Evolutionary conservation across 1,140 invertebrate genomes (phyloP).

Genomic region (Hermatobates lingyangjiaoensis): DNA sequence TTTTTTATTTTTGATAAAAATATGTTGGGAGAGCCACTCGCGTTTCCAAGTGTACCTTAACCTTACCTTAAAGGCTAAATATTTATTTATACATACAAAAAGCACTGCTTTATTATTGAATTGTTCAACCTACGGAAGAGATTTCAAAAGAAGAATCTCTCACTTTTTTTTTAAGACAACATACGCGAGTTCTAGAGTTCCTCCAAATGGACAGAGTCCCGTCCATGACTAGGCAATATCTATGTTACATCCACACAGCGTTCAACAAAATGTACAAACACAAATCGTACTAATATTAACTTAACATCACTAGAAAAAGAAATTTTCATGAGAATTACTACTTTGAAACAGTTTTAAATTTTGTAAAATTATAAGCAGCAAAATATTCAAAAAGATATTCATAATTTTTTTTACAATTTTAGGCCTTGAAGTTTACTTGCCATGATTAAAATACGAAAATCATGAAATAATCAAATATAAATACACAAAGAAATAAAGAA

Average conservation of each 20-base stretch:
- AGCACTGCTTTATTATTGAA: constrained; percentile 10
- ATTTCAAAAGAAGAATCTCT: constrained; percentile 7
- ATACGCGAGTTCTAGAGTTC: constrained; percentile 14
- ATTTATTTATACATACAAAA: constrained; percentile 10
- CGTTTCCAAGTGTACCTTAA: too few relatives aligned
- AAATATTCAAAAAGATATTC: too few relatives aligned
- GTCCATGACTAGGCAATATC: constrained; percentile 12
- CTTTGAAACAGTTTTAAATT: too few relatives aligned
- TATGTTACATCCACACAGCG: constrained; percentile 9
- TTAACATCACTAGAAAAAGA: too few relatives aligned
- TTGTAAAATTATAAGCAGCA: too few relatives aligned
- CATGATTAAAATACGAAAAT: constrained; percentile 1
- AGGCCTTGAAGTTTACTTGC: constrained; percentile 7
- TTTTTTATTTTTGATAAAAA: constrained; percentile 3
- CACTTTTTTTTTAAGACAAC: too few relatives aligned
- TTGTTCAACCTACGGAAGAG: constrained; percentile 11
- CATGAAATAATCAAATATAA: not conserved
- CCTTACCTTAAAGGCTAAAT: constrained; percentile 13
- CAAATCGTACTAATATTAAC: too few relatives aligned
- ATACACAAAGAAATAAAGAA: not conserved
- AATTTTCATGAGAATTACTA: too few relatives aligned
- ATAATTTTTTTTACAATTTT: constrained; percentile 3
- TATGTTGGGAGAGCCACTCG: constrained; percentile 11
- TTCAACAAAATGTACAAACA: too few relatives aligned
- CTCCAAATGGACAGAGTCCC: constrained; percentile 5